A percentile compares a stretch with the other conserved stretches of the same genome.
These are phyloP conservation scores for Cranoglanis bouderius DNA, from an alignment of 2,113 vertebrate species.

Conservation along the genomic window DNA sequence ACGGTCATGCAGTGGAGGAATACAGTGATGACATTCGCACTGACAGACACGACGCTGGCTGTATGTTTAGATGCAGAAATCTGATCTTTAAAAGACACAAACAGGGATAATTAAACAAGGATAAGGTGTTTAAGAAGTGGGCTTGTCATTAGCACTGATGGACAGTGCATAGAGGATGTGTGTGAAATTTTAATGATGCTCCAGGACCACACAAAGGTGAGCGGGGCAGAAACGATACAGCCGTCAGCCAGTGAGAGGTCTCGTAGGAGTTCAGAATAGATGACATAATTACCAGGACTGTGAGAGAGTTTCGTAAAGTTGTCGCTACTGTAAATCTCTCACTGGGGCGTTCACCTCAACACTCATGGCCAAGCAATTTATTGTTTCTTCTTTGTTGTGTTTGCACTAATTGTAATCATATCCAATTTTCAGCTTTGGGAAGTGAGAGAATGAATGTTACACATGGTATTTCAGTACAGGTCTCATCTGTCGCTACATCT, in stretches of 20 bases:
- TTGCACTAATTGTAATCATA: conserved; percentile 13
- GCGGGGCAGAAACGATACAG: background rate
- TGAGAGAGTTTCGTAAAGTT: background rate
- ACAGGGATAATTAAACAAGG: conserved; percentile 88
- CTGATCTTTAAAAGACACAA: conserved; percentile 92
- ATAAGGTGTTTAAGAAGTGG: conserved; percentile 84
- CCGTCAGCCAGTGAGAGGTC: background rate
- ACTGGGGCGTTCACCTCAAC: background rate
- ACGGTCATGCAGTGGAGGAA: conserved; percentile 80
- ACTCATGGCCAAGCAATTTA: background rate
- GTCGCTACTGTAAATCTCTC: background rate
- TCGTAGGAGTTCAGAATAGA: background rate
- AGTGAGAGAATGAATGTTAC: conserved; percentile 26
- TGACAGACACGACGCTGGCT: conserved; percentile 88
- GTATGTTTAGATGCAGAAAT: conserved; percentile 85
- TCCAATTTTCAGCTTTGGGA: conserved; percentile 28
- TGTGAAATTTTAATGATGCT: conserved; percentile 82
- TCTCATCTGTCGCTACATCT: conserved; percentile 23
- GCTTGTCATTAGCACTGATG: conserved; percentile 85
- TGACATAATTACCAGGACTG: background rate
- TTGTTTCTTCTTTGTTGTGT: background rate
- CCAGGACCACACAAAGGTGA: conserved; percentile 62
- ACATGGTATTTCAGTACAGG: conserved; percentile 22
- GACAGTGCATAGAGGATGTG: conserved; percentile 69
- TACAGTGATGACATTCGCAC: conserved; percentile 95